These are phyloP conservation scores for Acanthaster planci DNA, from an alignment of 35 echinoderm and acorn worm genomes.

Conservation along the genomic window DNA sequence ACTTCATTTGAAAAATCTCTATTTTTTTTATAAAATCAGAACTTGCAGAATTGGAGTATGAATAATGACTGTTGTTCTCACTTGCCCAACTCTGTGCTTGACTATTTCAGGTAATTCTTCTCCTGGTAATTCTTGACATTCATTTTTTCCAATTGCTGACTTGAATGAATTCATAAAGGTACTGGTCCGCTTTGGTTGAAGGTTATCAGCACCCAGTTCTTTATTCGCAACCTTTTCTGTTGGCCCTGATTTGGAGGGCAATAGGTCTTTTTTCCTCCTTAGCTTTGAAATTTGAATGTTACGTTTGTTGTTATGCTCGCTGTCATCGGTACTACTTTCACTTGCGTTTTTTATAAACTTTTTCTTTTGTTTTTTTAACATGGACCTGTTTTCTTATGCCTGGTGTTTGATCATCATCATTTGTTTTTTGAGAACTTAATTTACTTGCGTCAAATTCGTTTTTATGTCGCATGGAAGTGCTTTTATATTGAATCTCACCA, in stretches of 20 bases:
- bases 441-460: not conserved
- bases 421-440: not conserved
- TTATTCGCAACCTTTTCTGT: not conserved
- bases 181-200: not conserved
- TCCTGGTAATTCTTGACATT: not conserved
- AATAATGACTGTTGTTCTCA: not conserved
- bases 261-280: not conserved
- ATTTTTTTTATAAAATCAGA: not conserved
- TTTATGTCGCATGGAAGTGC: too few relatives aligned
- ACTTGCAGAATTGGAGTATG: not conserved
- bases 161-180: not conserved
- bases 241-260: not conserved
- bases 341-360: not conserved
- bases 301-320: not conserved
- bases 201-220: not conserved
- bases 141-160: not conserved
- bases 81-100: not conserved
- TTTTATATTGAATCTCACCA: too few relatives aligned
- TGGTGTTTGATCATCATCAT: not conserved
- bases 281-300: not conserved
- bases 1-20: not conserved
- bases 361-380: not conserved
- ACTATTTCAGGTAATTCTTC: not conserved
- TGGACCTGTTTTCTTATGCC: not conserved
- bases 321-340: not conserved